Evolutionary conservation across 2,113 vertebrate species (phyloP), one percentile per base, ranked within the genome.

Genomic region (Campylomormyrus numenius): DNA sequence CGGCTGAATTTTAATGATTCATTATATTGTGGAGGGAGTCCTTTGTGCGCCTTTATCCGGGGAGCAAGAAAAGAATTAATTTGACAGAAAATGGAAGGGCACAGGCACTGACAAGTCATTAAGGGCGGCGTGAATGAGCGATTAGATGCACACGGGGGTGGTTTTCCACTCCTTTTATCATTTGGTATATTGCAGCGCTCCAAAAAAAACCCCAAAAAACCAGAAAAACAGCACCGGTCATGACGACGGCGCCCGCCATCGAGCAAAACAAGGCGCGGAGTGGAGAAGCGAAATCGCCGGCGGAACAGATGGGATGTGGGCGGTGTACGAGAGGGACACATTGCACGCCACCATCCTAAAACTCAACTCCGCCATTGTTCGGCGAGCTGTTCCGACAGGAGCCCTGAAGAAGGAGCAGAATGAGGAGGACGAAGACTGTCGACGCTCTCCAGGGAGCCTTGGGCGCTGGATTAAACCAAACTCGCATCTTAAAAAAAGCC

Each of bases 1-100:
- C 97, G 96, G 95, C 96, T 98, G 97, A 98, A 98, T 99, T 97
- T 97, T 97, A 98, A 99, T 99, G 97, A 99, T 96, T 96, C 97
- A 97, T 97, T 97, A 97, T 97, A 96, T 95, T 94, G 94, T 92
- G 95, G 94, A 96, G 96, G 94, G 95, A 95, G 95, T 93, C 93
- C 58, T 98, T 98, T 99, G 97, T 99, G 95, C 97, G 95, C 95
- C 95, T 98, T 98, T 98, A 98, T 98, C 97, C 96, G 97, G 97
- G 97, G 94, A 96, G 96, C 95, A 96, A 98, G 97, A 99, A 98
- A 98, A 98, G 97, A 99, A 98, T 99, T 98, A 99, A 99, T 99
- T 98, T 97, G 97, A 98, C 97, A 98, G 98, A 98, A 98, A 99
- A 98, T 98, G 96, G 97, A 97, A 97, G 97, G 96, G 96, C 96